Conservation (phyloP, 2,797 vertebrate genomes). For the Myotis findleyi region DNA sequence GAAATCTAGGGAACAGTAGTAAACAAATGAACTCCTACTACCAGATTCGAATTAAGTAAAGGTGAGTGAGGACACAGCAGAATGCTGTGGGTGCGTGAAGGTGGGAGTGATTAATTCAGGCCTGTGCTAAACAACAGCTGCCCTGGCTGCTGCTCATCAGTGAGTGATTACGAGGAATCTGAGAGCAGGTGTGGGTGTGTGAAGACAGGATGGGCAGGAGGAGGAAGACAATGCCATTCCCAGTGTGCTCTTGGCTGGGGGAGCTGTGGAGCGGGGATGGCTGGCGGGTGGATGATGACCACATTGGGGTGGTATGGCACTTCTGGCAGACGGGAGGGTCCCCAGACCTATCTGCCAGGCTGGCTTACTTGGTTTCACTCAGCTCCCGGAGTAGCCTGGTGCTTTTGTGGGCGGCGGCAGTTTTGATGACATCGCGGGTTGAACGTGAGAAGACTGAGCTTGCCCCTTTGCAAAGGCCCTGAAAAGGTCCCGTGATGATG, state of each 20-base stretch:
- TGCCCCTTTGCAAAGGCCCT: not conserved
- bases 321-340: not conserved
- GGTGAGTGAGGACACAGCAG: constrained; percentile 53
- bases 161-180: not conserved
- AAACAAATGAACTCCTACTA: constrained; percentile 51
- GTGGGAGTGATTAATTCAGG: constrained; percentile 38
- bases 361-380: not conserved
- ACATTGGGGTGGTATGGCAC: not conserved
- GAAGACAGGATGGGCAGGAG: not conserved
- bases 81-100: not conserved
- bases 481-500: not conserved
- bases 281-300: not conserved
- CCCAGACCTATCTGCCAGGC: not conserved
- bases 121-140: constrained; percentile 67
- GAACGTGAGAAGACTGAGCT: constrained; percentile 3
- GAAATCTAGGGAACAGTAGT: constrained; percentile 14
- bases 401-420: not conserved
- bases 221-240: not conserved
- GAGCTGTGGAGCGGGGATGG: not conserved
- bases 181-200: constrained; percentile 42
- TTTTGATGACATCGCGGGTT: not conserved
- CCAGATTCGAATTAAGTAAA: constrained; percentile 12
- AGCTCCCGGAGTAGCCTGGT: not conserved
- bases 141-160: not conserved
- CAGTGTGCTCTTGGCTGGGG: not conserved